These are phyloP conservation scores for Flabesymbios commensalis DNA, from an alignment of 2,888 invertebrate species.

Conservation along the genomic window DNA sequence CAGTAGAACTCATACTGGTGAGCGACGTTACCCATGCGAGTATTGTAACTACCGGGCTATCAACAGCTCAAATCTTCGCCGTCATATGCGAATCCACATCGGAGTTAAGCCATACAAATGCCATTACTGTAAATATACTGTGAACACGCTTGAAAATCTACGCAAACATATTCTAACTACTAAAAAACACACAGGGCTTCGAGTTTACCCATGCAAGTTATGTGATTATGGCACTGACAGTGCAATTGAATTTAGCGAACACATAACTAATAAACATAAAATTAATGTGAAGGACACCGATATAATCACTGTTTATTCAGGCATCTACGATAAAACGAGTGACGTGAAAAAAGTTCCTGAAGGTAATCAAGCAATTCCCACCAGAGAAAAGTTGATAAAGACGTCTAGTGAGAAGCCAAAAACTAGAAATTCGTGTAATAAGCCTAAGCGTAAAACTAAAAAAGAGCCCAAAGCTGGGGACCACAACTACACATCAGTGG, in stretches of 20 bases:
- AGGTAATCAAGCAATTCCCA: slow-evolving; percentile 15
- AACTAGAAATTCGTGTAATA: too few species aligned
- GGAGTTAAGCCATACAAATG: slow-evolving; percentile 61
- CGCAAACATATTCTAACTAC: slow-evolving; percentile 83
- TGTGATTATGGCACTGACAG: slow-evolving; percentile 70
- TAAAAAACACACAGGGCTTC: slow-evolving; percentile 76
- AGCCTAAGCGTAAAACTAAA: too few species aligned
- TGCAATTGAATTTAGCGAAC: slow-evolving; percentile 72
- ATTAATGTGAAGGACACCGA: slow-evolving; percentile 3
- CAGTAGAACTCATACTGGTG: slow-evolving; percentile 54
- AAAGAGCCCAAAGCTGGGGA: too few species aligned
- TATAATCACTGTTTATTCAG: slow-evolving; percentile 7
- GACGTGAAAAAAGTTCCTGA: slow-evolving; percentile 18
- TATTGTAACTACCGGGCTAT: slow-evolving; percentile 59
- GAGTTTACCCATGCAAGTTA: slow-evolving; percentile 76
- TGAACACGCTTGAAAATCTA: slow-evolving; percentile 75
- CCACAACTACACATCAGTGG: too few species aligned
- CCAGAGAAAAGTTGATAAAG: too few species aligned
- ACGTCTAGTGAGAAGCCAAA: too few species aligned
- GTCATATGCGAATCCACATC: slow-evolving; percentile 61
- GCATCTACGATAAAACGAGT: slow-evolving; percentile 9
- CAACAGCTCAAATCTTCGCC: slow-evolving; percentile 51
- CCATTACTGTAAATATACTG: slow-evolving; percentile 71
- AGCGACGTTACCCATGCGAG: slow-evolving; percentile 55
- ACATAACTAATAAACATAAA: slow-evolving; percentile 68